Conservation (phyloP, 2,888 invertebrate genomes). For the Sinhomidia bicolor region DNA sequence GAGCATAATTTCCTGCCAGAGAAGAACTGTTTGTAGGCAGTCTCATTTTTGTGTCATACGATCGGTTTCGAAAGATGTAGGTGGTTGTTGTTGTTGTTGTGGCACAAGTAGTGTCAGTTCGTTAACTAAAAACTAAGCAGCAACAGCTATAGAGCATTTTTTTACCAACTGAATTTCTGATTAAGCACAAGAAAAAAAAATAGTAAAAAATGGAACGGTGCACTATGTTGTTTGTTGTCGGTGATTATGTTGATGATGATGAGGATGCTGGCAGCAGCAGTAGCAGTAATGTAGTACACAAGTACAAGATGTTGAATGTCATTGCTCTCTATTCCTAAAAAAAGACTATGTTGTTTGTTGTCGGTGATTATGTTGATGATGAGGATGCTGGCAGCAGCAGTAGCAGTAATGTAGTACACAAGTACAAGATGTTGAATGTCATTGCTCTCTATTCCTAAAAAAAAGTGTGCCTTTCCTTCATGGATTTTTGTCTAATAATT, state of each 20-base stretch:
- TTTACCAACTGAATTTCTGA: not conserved
- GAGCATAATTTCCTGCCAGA: conserved; percentile 24
- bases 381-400: not conserved
- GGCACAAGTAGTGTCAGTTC: not conserved
- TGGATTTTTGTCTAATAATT: not conserved
- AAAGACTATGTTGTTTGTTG: not conserved
- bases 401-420: not conserved
- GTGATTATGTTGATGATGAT: conserved; percentile 20
- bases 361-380: conserved; percentile 12
- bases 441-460: conserved; percentile 46
- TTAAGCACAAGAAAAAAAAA: not conserved
- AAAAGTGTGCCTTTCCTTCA: conserved; percentile 9
- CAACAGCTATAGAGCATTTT: not conserved
- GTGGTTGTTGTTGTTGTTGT: too few species aligned
- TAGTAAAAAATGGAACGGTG: not conserved
- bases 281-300: not conserved
- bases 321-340: conserved; percentile 46
- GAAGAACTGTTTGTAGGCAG: too few species aligned
- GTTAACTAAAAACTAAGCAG: not conserved
- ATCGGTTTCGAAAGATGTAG: not conserved
- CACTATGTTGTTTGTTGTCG: not conserved
- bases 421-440: conserved; percentile 1
- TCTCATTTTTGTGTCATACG: not conserved
- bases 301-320: conserved; percentile 1
- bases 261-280: not conserved